A percentile compares a stretch with the other conserved stretches of the same genome.
phyloP scores from a whole-genome alignment of 2,888 invertebrate species.

The Macroteleia sp. region DNA sequence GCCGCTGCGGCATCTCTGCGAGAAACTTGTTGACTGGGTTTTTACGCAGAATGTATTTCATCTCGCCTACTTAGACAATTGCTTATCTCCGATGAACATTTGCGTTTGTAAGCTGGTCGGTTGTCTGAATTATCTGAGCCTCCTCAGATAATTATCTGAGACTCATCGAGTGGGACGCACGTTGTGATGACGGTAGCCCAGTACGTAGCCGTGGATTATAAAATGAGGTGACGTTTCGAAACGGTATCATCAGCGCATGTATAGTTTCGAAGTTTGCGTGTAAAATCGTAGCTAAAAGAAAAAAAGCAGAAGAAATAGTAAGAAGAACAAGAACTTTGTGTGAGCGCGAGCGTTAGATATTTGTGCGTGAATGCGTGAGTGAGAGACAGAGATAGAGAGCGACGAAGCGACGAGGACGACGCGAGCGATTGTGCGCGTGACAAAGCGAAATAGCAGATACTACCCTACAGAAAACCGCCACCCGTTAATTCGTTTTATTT shows the following conservation, averaged over 20 bases:
- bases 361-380: conserved; percentile 61
- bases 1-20: too few species aligned
- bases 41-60: conserved; percentile 34
- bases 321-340: background rate
- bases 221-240: conserved; percentile 50
- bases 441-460: conserved; percentile 66
- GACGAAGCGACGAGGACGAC: conserved; percentile 28
- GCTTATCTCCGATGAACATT: conserved; percentile 32
- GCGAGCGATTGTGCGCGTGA: conserved; percentile 58
- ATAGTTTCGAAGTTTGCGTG: conserved; percentile 60
- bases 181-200: conserved; percentile 42
- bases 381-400: conserved; percentile 15
- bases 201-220: conserved; percentile 38
- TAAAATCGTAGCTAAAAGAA: conserved; percentile 45
- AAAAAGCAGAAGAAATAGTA: conserved; percentile 10
- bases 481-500: conserved; percentile 79
- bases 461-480: conserved; percentile 73
- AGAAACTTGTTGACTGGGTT: too few species aligned
- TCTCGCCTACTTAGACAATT: conserved; percentile 44
- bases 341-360: conserved; percentile 37
- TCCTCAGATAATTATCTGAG: too few species aligned
- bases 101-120: conserved; percentile 20
- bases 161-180: conserved; percentile 29
- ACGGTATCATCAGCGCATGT: conserved; percentile 58
- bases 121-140: conserved; percentile 34